Conservation (phyloP, 2,888 invertebrate genomes). For the Lasioglossum zephyrum region DNA sequence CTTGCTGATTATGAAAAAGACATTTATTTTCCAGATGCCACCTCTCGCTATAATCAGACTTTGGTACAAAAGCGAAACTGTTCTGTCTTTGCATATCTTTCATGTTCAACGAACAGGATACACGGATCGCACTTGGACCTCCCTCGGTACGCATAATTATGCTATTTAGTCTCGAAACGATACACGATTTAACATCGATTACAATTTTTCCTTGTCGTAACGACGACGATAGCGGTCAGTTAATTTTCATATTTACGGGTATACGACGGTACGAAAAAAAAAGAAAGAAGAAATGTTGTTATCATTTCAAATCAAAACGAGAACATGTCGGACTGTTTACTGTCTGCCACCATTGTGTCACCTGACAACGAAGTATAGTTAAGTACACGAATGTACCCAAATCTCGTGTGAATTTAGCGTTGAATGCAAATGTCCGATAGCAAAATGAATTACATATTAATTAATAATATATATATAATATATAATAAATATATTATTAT, state of each 20-base stretch:
- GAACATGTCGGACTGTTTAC: slow-evolving; percentile 36
- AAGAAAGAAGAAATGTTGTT: slow-evolving; percentile 11
- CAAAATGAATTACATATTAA: background rate
- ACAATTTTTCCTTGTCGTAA: slow-evolving; percentile 37
- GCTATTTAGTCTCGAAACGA: slow-evolving; percentile 22
- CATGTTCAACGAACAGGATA: slow-evolving; percentile 37
- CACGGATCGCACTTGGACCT: slow-evolving; percentile 35
- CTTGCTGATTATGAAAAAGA: slow-evolving; percentile 56
- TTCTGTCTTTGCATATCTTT: slow-evolving; percentile 48
- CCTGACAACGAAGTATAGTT: slow-evolving; percentile 31
- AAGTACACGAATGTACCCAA: background rate
- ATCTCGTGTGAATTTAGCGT: slow-evolving; percentile 32
- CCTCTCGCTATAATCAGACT: slow-evolving; percentile 53
- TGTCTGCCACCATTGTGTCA: slow-evolving; percentile 13
- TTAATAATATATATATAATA: no score
- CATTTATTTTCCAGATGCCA: slow-evolving; percentile 58
- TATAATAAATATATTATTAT: no score
- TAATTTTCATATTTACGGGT: slow-evolving; percentile 43
- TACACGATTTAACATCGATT: slow-evolving; percentile 28
- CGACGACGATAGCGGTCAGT: slow-evolving; percentile 22
- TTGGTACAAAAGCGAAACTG: slow-evolving; percentile 53
- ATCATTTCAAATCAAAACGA: background rate
- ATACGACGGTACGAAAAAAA: slow-evolving; percentile 14
- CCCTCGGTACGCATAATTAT: slow-evolving; percentile 41
- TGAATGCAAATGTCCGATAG: background rate